Conservation (phyloP, 2,797 vertebrate genomes). For the Amblyopsis hoosieri region DNA sequence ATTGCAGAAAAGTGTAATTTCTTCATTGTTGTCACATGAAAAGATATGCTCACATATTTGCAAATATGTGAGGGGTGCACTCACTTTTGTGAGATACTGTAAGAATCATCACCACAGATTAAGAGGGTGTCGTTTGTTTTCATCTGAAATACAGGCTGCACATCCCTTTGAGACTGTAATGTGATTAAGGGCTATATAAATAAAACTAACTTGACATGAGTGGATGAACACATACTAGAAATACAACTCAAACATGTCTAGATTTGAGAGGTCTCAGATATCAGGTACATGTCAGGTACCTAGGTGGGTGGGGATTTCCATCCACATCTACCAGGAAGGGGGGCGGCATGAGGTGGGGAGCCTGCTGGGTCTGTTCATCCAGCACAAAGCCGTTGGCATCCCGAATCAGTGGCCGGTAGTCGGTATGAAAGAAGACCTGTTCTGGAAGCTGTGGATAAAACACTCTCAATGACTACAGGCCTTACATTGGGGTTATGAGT, state of each 20-base stretch:
- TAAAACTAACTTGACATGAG: too few species aligned
- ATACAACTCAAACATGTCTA: not conserved
- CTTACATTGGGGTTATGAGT: too few species aligned
- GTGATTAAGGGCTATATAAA: too few species aligned
- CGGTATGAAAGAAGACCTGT: conserved; percentile 99
- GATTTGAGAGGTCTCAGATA: not conserved
- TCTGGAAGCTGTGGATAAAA: conserved; percentile 88
- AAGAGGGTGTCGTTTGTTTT: too few species aligned
- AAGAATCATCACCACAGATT: too few species aligned
- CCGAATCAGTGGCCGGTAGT: conserved; percentile 93
- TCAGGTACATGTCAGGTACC: conserved; percentile 54
- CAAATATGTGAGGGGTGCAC: too few species aligned
- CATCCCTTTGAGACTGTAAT: too few species aligned
- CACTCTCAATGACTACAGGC: not conserved
- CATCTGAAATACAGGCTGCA: too few species aligned
- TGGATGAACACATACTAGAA: not conserved
- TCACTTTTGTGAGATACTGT: too few species aligned
- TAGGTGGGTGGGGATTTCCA: conserved; percentile 95
- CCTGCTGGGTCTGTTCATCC: conserved; percentile 98
- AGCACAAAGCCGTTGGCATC: conserved; percentile 93
- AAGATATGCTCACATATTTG: too few species aligned
- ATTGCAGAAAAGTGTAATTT: too few species aligned
- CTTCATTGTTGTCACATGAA: too few species aligned
- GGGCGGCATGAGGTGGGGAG: conserved; percentile 98
- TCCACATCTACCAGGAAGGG: conserved; percentile 97